Base-by-base conservation (phyloP, 2,888 invertebrate genomes). In the Rotaria sp. region DNA sequence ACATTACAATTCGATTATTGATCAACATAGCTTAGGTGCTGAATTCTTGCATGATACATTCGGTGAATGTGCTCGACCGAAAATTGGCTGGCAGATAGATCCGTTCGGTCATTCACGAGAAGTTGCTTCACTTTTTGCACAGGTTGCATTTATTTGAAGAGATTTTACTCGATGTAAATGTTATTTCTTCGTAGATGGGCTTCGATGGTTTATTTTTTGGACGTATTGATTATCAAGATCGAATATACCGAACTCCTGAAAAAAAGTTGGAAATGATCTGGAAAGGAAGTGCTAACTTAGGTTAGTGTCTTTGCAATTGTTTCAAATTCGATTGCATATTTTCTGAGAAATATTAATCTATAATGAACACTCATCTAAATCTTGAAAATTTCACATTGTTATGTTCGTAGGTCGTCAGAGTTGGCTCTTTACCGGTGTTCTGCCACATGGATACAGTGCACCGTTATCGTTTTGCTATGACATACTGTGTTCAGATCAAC, bases 31-130 rank as follows among this genome's bases (percentile, higher is more conserved):
- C 1, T 88, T 92, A 10, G 93, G 93, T 13, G 92, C 95, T 87
- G 88, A 89, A 75, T 91, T 91, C 88, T 88, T 91, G 2, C 86
- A 88, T 57, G 87, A 89, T 52, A 90, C 88, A 55, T 91, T 91
- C 88, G 91, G 91, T 1, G 92, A 93, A 1, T 95, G 95, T 89
- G 95, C 93, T 0, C 93, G 94, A 55, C 95, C 95, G 0, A 93
- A 93, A 85, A 95, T 90, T n/a, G n/a, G n/a, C n/a, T n/a, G n/a
- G n/a, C n/a, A n/a, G n/a, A n/a, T n/a, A n/a, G n/a, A n/a, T n/a
- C 95, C 95, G 0, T 95, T 95, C 89, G 95, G 95, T 0, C 95
- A 95, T 89, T 95, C 96, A 0, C 92, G 95, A 10, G 96, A 96
- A 91, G 94, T 95, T 92, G 96, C 96, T 0, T 94, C 94, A 45